phyloP scores from a whole-genome alignment of 2,888 invertebrate species.

The Maniola hyperantus region DNA sequence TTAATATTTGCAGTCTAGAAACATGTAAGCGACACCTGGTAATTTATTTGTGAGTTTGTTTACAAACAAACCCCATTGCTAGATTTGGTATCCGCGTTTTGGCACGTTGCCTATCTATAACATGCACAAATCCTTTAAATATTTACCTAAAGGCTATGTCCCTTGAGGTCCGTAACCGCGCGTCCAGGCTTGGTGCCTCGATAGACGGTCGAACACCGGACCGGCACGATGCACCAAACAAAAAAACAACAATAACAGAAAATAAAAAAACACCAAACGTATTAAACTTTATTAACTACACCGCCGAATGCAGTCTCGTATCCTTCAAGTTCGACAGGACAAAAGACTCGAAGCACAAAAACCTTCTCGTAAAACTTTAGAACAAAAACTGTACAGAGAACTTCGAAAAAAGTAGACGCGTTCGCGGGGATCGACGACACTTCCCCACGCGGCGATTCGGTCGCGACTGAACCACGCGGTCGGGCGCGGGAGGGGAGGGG shows the following conservation, averaged over 20 bases:
- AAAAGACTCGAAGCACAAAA: slow-evolving; percentile 71
- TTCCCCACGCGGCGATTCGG: slow-evolving; percentile 74
- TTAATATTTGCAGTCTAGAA: not conserved
- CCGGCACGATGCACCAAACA: slow-evolving; percentile 82
- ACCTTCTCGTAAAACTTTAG: slow-evolving; percentile 75
- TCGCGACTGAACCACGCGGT: slow-evolving; percentile 81
- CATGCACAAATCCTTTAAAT: slow-evolving; percentile 49
- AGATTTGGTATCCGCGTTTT: slow-evolving; percentile 21
- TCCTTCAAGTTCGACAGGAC: slow-evolving; percentile 65
- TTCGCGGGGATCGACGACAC: slow-evolving; percentile 72
- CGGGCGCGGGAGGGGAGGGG: slow-evolving; percentile 55
- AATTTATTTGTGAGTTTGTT: slow-evolving; percentile 29
- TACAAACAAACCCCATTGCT: slow-evolving; percentile 37
- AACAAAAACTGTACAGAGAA: slow-evolving; percentile 77
- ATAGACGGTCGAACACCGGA: slow-evolving; percentile 73
- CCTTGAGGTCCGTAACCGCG: slow-evolving; percentile 68
- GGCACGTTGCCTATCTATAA: slow-evolving; percentile 26
- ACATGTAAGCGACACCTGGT: not conserved
- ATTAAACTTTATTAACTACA: slow-evolving; percentile 73
- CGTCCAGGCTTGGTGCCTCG: slow-evolving; percentile 75
- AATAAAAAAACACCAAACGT: slow-evolving; percentile 74
- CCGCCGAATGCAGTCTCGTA: slow-evolving; percentile 66
- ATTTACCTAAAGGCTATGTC: slow-evolving; percentile 81
- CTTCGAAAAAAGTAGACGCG: slow-evolving; percentile 80
- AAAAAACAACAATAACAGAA: slow-evolving; percentile 76